phyloP scores from a whole-genome alignment of 2,797 vertebrate genomes.

The Melanogrammus aeglefinus region DNA sequence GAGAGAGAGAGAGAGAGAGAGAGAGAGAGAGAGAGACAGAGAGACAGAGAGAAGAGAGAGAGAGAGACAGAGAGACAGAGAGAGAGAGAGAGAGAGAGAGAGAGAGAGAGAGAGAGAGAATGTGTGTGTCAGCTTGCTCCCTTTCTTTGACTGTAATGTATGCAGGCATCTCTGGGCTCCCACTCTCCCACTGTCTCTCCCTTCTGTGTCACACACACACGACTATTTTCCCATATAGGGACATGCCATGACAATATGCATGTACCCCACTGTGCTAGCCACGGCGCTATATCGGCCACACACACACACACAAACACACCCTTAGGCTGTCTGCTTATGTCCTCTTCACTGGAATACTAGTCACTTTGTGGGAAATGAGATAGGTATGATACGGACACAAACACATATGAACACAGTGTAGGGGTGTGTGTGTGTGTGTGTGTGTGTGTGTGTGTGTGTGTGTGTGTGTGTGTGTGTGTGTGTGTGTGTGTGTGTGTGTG shows the following conservation, averaged over 20 bases:
- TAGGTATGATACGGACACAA: constrained; percentile 4
- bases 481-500: background rate
- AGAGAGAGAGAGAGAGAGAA: background rate
- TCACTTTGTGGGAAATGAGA: constrained; percentile 16
- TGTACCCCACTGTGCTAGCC: background rate
- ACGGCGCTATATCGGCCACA: background rate
- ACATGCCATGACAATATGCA: background rate
- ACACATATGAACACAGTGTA: background rate
- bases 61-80: background rate
- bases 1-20: background rate
- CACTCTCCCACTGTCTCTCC: constrained; percentile 8
- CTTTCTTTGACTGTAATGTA: constrained; percentile 23
- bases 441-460: background rate
- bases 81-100: no score
- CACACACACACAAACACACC: constrained; percentile 1
- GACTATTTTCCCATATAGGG: background rate
- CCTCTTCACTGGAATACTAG: background rate
- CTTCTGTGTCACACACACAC: constrained; percentile 1
- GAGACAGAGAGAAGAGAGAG: no score
- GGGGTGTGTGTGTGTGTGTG: no score
- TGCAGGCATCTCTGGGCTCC: constrained; percentile 18
- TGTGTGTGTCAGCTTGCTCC: constrained; percentile 5
- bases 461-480: background rate
- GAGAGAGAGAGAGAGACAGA: no score
- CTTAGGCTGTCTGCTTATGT: constrained; percentile 3